Conservation (phyloP, 2,888 invertebrate genomes). For the Fragum whitleyi region DNA sequence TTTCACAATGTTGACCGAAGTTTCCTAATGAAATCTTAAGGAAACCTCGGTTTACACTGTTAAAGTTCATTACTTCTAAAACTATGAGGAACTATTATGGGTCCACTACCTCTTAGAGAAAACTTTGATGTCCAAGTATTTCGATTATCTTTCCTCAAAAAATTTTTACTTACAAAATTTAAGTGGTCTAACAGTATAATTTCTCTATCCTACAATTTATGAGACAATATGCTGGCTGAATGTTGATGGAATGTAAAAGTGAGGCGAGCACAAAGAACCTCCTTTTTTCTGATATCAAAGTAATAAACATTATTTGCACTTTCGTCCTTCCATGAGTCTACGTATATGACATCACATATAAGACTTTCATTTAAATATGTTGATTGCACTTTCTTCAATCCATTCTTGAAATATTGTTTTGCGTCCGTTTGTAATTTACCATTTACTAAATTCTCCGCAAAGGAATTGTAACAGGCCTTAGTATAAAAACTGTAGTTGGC, state of each 20-base stretch:
- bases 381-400: neutral
- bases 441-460: slow-evolving; percentile 37
- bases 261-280: neutral
- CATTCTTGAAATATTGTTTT: slow-evolving; percentile 3
- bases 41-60: too few species aligned
- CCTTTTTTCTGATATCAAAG: slow-evolving; percentile 3
- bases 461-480: slow-evolving; percentile 30
- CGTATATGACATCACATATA: neutral
- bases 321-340: slow-evolving; percentile 4
- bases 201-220: neutral
- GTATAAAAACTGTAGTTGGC: slow-evolving; percentile 40
- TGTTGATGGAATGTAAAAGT: neutral
- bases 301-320: neutral
- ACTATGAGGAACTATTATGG: too few species aligned
- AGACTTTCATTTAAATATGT: neutral
- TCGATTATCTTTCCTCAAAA: too few species aligned
- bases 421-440: neutral
- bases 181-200: too few species aligned
- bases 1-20: too few species aligned
- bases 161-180: too few species aligned
- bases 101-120: too few species aligned
- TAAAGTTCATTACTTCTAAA: too few species aligned
- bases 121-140: too few species aligned
- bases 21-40: too few species aligned
- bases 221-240: neutral